Evolutionary conservation across 2,888 invertebrate species (phyloP).

Genomic region (Meta bourneti): DNA sequence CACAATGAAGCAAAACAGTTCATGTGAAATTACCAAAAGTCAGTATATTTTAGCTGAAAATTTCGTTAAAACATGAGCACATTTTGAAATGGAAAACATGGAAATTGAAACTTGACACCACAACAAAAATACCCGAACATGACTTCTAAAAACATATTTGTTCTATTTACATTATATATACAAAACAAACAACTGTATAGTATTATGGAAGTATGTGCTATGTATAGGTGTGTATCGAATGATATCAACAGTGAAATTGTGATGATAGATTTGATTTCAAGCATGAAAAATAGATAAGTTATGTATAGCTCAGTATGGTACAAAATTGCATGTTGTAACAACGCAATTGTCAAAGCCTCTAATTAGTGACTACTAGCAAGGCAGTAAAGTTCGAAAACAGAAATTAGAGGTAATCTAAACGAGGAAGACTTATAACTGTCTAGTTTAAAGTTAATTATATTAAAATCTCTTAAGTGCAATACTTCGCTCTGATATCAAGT

Average conservation of each 20-base stretch:
- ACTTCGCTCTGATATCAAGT: neutral
- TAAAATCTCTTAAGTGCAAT: conserved; percentile 17
- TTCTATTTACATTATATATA: conserved; percentile 49
- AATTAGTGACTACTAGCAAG: conserved; percentile 39
- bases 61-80: conserved; percentile 6
- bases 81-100: neutral
- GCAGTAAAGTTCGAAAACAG: conserved; percentile 46
- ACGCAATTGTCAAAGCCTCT: conserved; percentile 47
- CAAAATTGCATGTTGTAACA: conserved; percentile 44
- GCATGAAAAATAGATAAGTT: conserved; percentile 72
- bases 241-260: conserved; percentile 70
- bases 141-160: conserved; percentile 24
- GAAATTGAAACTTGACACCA: neutral
- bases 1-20: neutral
- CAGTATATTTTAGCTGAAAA: neutral
- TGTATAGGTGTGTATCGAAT: conserved; percentile 68
- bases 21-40: neutral
- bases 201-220: conserved; percentile 55
- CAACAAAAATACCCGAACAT: conserved; percentile 19
- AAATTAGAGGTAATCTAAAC: conserved; percentile 24
- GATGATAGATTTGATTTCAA: conserved; percentile 42
- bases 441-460: conserved; percentile 1
- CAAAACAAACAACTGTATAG: conserved; percentile 16
- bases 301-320: conserved; percentile 60
- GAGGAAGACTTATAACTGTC: conserved; percentile 49